Evolutionary conservation across 2,888 invertebrate species (phyloP), one percentile per base, ranked within the genome.

Genomic region (Cerastoderma edule): DNA sequence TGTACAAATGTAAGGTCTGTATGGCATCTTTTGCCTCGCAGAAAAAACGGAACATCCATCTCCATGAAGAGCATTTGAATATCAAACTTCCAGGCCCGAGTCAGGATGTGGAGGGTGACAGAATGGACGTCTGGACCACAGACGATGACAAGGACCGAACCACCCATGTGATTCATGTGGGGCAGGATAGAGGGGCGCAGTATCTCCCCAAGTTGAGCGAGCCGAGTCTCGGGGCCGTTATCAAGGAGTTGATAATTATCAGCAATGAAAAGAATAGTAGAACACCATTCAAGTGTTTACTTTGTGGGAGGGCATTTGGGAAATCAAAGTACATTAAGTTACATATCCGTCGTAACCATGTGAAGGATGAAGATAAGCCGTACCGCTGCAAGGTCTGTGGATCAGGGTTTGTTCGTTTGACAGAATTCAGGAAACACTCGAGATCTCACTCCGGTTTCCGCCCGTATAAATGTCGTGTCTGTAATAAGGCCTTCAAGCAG

Each of bases 341-440:
- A 30, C 82, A 82, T 35, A 76, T 82, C 8, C 65, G 82, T 3
- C 56, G 82, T 27, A 67, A 68, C n/a, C 82, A 82, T 56, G 77
- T 82, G 0, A 67, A 67, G 13, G 77, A 79, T 67, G 82, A 82
- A 46, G 74, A 82, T 48, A 76, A 82, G 24, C 79, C 82, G 27
- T 79, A 79, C 33, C 30, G 82, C 24, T 82, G 82, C 48, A 82
- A 82, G 48, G 69, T 82, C 0, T 82, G 82, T 60, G 75, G 79
- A 19, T 76, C 78, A 56, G 82, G 82, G 8, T 82, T 82, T 72
- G 82, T 79, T 8, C 32, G 78, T 8, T 44, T 82, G 64, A 76
- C 76, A 27, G 79, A 79, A 66, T 82, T 82, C 30, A 48, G 79
- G 53, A 82, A 82, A 24, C 82, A 82, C 53, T 69, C 82, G 0